phyloP scores from a whole-genome alignment of 2,113 vertebrate genomes.

The Polypterus bichir region DNA sequence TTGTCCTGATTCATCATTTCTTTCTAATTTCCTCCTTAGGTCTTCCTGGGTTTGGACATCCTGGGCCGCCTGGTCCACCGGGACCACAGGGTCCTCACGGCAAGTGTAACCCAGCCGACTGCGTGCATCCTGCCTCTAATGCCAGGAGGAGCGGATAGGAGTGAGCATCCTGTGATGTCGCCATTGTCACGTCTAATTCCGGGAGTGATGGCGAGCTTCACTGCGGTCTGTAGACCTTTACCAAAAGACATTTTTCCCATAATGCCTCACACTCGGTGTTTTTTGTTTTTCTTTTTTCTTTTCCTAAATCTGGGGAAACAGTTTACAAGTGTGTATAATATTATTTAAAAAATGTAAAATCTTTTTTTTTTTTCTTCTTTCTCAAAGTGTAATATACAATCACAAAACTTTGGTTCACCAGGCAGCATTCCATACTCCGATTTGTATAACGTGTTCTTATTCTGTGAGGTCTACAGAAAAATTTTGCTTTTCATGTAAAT shows the following conservation, averaged over 20 bases:
- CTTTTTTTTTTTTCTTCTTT: constrained; percentile 24
- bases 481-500: neutral
- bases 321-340: constrained; percentile 4
- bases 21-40: constrained; percentile 34
- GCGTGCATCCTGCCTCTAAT: constrained; percentile 47
- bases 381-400: no score
- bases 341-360: constrained; percentile 17
- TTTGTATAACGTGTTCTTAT: constrained; percentile 35
- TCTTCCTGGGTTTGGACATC: constrained; percentile 45
- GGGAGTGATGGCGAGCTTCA: neutral
- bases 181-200: constrained; percentile 24
- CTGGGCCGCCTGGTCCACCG: constrained; percentile 47
- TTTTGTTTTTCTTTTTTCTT: constrained; percentile 12
- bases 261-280: neutral
- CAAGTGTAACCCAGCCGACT: constrained; percentile 71
- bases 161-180: constrained; percentile 14
- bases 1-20: neutral
- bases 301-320: constrained; percentile 13
- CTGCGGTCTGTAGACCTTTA: neutral
- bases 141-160: constrained; percentile 38
- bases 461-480: constrained; percentile 12
- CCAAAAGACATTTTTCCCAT: neutral
- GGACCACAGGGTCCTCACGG: constrained; percentile 68
- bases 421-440: constrained; percentile 44
- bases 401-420: constrained; percentile 24